A percentile compares a stretch with the other conserved stretches of the same genome.
These are phyloP conservation scores for Progne subis DNA, from an alignment of 2,113 vertebrate species.

Conservation along the genomic window DNA sequence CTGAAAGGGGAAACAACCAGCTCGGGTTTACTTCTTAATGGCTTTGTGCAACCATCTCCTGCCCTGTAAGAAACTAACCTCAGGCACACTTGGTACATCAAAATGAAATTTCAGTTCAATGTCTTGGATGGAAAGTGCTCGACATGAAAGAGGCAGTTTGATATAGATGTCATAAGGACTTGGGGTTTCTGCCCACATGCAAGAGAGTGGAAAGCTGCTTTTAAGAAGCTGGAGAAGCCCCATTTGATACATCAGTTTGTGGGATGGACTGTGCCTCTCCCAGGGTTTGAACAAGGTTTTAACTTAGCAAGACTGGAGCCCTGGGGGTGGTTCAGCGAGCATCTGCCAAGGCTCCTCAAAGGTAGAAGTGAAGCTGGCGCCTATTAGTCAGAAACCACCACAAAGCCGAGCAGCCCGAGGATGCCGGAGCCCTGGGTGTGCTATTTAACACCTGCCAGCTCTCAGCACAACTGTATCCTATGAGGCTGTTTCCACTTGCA, in stretches of 20 bases:
- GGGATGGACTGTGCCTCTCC: not conserved
- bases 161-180: not conserved
- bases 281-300: not conserved
- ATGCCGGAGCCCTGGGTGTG: not conserved
- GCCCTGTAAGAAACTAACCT: not conserved
- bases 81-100: not conserved
- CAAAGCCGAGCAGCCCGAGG: conserved; percentile 3
- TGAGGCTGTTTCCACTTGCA: conserved; percentile 41
- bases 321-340: not conserved
- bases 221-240: not conserved
- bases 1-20: not conserved
- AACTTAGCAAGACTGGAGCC: not conserved
- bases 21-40: not conserved
- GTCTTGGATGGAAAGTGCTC: not conserved
- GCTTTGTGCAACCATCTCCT: not conserved
- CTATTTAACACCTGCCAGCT: conserved; percentile 63
- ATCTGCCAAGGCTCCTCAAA: conserved; percentile 49
- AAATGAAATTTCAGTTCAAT: not conserved
- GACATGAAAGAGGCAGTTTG: not conserved
- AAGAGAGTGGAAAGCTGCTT: conserved; percentile 12
- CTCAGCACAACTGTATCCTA: conserved; percentile 17
- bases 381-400: conserved; percentile 67
- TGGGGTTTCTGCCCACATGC: not conserved
- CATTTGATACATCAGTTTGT: not conserved
- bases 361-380: not conserved